A percentile compares a stretch with the other conserved stretches of the same genome.
phyloP scores from a whole-genome alignment of 1,140 invertebrate genomes.

The Euwallacea fornicatus region DNA sequence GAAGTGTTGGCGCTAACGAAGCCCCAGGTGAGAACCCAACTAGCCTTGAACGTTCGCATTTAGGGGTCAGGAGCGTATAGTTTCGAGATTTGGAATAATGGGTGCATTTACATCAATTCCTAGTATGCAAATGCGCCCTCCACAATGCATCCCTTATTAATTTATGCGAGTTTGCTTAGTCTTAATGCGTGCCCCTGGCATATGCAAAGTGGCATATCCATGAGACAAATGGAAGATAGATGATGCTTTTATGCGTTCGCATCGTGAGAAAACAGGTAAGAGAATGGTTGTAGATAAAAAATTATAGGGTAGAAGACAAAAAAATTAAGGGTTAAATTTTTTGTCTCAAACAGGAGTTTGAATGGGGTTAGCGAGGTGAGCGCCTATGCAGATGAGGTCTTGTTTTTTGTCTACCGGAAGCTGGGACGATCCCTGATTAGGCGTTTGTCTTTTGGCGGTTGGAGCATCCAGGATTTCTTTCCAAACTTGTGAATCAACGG shows the following conservation, averaged over 20 bases:
- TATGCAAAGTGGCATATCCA: constrained; percentile 33
- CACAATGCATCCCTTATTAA: constrained; percentile 18
- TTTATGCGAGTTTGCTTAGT: constrained; percentile 26
- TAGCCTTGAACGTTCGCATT: constrained; percentile 25
- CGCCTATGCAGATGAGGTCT: constrained; percentile 35
- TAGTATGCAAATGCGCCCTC: constrained; percentile 15
- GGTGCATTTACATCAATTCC: no score
- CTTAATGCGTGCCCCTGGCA: constrained; percentile 24
- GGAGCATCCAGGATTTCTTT: background rate
- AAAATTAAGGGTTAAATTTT: constrained; percentile 43
- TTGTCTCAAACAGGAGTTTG: constrained; percentile 28
- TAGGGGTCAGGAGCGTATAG: constrained; percentile 20
- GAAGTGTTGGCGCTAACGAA: constrained; percentile 17
- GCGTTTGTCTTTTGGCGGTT: constrained; percentile 38
- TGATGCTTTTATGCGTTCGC: constrained; percentile 39
- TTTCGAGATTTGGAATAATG: no score
- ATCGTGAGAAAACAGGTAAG: constrained; percentile 44
- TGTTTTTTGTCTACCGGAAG: constrained; percentile 18
- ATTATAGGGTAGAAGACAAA: constrained; percentile 24
- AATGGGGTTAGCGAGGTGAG: constrained; percentile 23
- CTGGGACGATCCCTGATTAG: constrained; percentile 29
- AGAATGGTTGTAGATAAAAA: constrained; percentile 41
- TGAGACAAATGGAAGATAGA: constrained; percentile 46
- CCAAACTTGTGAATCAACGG: no score
- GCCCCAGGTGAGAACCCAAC: constrained; percentile 21